phyloP scores from a whole-genome alignment of 35 echinoderm and acorn worm species.

The Chiridota heheva region DNA sequence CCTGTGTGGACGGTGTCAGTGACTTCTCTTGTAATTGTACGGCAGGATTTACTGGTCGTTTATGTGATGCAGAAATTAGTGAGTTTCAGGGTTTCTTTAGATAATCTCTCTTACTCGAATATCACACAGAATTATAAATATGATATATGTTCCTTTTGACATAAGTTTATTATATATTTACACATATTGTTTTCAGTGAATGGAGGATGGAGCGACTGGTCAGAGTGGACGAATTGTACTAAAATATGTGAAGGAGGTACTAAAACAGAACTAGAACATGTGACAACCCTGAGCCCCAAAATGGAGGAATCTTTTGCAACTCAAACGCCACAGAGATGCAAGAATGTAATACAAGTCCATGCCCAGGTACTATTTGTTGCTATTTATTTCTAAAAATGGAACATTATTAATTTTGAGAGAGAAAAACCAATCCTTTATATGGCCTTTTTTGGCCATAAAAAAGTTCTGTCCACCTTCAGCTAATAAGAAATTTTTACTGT shows the following conservation, averaged over 20 bases:
- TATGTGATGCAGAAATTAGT: constrained; percentile 57
- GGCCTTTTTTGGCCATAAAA: too few relatives aligned
- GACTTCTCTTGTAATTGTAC: constrained; percentile 55
- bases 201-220: constrained; percentile 26
- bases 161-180: too few relatives aligned
- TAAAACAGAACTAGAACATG: background rate
- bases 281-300: background rate
- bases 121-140: too few relatives aligned
- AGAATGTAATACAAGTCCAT: background rate
- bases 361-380: constrained; percentile 27
- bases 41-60: constrained; percentile 48
- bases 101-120: too few relatives aligned
- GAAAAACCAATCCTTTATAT: too few relatives aligned
- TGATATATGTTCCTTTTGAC: too few relatives aligned
- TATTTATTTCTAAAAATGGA: too few relatives aligned
- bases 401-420: too few relatives aligned
- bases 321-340: background rate
- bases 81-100: too few relatives aligned
- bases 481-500: too few relatives aligned
- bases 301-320: background rate
- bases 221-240: background rate
- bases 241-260: constrained; percentile 14
- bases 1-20: constrained; percentile 45
- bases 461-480: too few relatives aligned
- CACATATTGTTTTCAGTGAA: constrained; percentile 16